Percentiles rank a stretch among this genome's conserved stretches.
These are phyloP conservation scores for Eustalomyia histrio DNA, from an alignment of 2,888 invertebrate species.

Conservation along the genomic window DNA sequence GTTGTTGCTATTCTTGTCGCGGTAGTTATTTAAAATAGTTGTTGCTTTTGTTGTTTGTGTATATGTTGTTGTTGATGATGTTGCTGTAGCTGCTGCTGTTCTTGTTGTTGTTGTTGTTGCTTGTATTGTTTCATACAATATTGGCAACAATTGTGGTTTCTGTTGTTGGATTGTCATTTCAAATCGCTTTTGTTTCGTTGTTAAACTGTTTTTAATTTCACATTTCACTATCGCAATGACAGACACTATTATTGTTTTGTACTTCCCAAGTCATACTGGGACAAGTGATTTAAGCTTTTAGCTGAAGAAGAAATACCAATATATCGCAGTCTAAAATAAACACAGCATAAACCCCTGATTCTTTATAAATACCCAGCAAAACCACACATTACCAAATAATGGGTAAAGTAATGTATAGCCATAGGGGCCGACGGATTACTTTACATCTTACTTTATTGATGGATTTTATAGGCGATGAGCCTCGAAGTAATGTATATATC, in stretches of 20 bases:
- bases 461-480: too few species aligned
- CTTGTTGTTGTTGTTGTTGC: conserved; percentile 46
- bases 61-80: conserved; percentile 39
- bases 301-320: background rate
- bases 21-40: conserved; percentile 26
- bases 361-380: too few species aligned
- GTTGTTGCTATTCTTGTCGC: conserved; percentile 30
- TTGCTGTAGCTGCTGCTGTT: conserved; percentile 30
- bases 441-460: too few species aligned
- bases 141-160: conserved; percentile 51
- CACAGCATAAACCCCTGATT: too few species aligned
- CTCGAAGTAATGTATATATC: too few species aligned
- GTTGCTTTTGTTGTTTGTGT: conserved; percentile 37
- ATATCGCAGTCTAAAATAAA: too few species aligned
- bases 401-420: too few species aligned
- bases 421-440: too few species aligned
- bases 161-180: conserved; percentile 52
- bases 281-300: background rate
- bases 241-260: background rate
- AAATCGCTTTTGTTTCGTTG: conserved; percentile 3
- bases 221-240: background rate
- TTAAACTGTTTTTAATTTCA: conserved; percentile 11
- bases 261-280: background rate
- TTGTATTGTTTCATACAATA: conserved; percentile 44
- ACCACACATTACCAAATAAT: too few species aligned